Evolutionary conservation across 2,888 invertebrate species (phyloP).

Genomic region (Sminthurinus aureus): DNA sequence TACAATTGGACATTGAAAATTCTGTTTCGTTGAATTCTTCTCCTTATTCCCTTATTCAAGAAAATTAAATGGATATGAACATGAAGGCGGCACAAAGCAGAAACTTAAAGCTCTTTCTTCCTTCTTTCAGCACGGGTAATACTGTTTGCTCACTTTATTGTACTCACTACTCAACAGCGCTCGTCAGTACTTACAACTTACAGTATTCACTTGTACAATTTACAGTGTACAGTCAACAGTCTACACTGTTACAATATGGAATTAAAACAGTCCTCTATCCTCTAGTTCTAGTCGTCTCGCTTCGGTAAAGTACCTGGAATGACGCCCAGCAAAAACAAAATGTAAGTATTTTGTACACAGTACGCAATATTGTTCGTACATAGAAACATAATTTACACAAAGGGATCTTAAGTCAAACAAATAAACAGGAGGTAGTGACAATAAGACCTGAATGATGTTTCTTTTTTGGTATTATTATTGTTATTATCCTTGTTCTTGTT

Average conservation of each 20-base stretch:
- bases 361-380: too few relatives aligned
- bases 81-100: background rate
- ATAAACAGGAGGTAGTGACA: background rate
- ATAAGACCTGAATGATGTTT: background rate
- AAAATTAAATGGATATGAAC: background rate
- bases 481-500: background rate
- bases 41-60: background rate
- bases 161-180: too few relatives aligned
- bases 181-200: too few relatives aligned
- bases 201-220: too few relatives aligned
- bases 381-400: background rate
- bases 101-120: background rate
- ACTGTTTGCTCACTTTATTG: too few relatives aligned
- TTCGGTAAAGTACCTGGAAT: background rate
- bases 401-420: background rate
- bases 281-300: background rate
- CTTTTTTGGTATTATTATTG: conserved; percentile 5
- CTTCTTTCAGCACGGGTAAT: too few relatives aligned
- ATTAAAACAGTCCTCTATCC: conserved; percentile 3
- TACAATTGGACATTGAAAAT: background rate
- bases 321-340: background rate
- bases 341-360: background rate
- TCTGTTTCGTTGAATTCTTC: too few relatives aligned
- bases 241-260: background rate
- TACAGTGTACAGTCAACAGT: too few relatives aligned